Conservation (phyloP, 2,888 invertebrate species). For the Tiliacea aurago region DNA sequence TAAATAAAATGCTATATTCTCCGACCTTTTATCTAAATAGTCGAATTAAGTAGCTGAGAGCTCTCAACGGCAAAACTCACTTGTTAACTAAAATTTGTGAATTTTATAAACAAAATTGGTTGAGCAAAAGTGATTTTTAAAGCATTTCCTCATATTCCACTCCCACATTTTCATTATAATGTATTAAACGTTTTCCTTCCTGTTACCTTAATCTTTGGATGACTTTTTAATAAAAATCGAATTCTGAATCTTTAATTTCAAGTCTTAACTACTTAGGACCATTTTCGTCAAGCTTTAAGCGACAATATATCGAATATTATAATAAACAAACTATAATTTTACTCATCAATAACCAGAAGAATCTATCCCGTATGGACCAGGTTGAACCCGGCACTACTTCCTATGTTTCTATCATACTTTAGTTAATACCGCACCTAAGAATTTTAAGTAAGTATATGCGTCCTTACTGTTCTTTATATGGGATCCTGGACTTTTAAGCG, state of each 20-base stretch:
- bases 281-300: neutral
- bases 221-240: neutral
- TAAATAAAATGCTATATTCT: conserved; percentile 57
- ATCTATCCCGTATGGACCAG: conserved; percentile 20
- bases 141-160: neutral
- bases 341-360: neutral
- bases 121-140: neutral
- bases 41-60: conserved; percentile 44
- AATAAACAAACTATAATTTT: neutral
- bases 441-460: conserved; percentile 47
- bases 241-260: neutral
- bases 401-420: conserved; percentile 43
- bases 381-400: conserved; percentile 9
- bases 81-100: conserved; percentile 11
- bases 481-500: conserved; percentile 50
- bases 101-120: conserved; percentile 16
- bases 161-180: neutral
- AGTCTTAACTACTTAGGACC: neutral
- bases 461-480: conserved; percentile 55
- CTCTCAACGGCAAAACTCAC: conserved; percentile 9
- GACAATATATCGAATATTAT: neutral
- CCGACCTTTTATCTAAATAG: conserved; percentile 41
- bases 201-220: neutral
- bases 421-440: conserved; percentile 47
- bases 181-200: neutral